phyloP scores from a whole-genome alignment of 1,140 invertebrate genomes.

The Episyrphus balteatus region DNA sequence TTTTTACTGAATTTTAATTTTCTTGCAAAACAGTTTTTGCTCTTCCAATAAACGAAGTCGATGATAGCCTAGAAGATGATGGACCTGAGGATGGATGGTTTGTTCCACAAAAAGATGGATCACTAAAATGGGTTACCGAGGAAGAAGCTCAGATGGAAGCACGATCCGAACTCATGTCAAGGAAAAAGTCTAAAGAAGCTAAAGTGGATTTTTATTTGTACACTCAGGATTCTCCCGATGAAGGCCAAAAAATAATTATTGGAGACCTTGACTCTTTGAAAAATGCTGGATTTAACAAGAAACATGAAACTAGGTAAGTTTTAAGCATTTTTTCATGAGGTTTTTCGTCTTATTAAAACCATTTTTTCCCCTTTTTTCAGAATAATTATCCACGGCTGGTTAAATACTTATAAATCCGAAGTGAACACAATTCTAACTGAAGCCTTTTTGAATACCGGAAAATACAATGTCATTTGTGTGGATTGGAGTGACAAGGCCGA shows the following conservation, averaged over 20 bases:
- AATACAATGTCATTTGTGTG: slow-evolving; percentile 45
- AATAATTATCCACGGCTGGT: slow-evolving; percentile 32
- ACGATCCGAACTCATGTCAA: slow-evolving; percentile 12
- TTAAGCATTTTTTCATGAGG: not conserved
- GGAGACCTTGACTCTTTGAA: slow-evolving; percentile 16
- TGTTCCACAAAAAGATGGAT: slow-evolving; percentile 22
- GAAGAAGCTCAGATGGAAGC: slow-evolving; percentile 17
- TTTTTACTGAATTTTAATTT: too few relatives aligned
- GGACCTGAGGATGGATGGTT: slow-evolving; percentile 27
- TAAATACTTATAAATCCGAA: slow-evolving; percentile 17
- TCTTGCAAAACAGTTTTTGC: too few relatives aligned
- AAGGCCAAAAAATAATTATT: slow-evolving; percentile 17
- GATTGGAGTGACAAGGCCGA: slow-evolving; percentile 43
- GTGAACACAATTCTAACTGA: slow-evolving; percentile 21
- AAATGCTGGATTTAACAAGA: slow-evolving; percentile 17
- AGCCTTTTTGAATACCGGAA: slow-evolving; percentile 42
- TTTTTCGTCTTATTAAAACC: not conserved
- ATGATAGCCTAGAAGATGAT: too few relatives aligned
- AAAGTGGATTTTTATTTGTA: slow-evolving; percentile 24
- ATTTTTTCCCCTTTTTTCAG: not conserved
- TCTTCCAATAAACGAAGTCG: too few relatives aligned
- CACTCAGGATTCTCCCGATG: slow-evolving; percentile 18
- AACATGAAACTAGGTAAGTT: slow-evolving; percentile 18
- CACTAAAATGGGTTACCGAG: slow-evolving; percentile 24
- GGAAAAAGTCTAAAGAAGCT: slow-evolving; percentile 14